phyloP scores from a whole-genome alignment of 1,140 invertebrate genomes.

The Apis florea region DNA sequence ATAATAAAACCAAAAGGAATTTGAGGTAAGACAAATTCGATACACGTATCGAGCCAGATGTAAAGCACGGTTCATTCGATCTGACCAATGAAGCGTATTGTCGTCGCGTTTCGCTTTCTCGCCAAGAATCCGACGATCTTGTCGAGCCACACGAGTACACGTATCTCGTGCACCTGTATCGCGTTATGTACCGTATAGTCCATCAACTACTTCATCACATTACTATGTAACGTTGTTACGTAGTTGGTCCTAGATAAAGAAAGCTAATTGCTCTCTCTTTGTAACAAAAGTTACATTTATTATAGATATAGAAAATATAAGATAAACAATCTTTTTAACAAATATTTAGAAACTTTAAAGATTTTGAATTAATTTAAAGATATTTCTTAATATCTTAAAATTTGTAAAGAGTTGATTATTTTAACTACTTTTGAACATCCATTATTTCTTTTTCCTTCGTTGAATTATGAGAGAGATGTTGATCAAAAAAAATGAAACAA shows the following conservation, averaged over 20 bases:
- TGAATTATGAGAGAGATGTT: too few species aligned
- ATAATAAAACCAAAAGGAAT: not conserved
- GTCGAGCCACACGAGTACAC: conserved; percentile 11
- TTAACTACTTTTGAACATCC: too few species aligned
- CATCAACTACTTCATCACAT: conserved; percentile 14
- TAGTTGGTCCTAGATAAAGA: not conserved
- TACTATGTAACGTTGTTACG: conserved; percentile 5
- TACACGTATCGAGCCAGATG: not conserved
- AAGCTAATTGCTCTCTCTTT: not conserved
- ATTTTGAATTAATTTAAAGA: too few species aligned
- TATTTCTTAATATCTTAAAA: too few species aligned
- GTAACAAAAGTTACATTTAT: not conserved
- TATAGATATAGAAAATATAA: not conserved
- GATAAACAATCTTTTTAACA: too few species aligned
- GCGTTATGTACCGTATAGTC: not conserved
- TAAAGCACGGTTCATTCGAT: conserved; percentile 39
- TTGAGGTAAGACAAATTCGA: not conserved
- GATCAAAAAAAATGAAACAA: too few species aligned
- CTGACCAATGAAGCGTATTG: conserved; percentile 13
- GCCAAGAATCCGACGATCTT: conserved; percentile 47
- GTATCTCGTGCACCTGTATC: conserved; percentile 41
- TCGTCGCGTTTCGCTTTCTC: conserved; percentile 53
- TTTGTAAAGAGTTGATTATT: too few species aligned
- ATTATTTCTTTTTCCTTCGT: too few species aligned
- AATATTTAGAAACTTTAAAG: too few species aligned